A percentile compares a stretch with the other conserved stretches of the same genome.
phyloP scores from a whole-genome alignment of 2,113 vertebrate genomes.

The Coptodon rendalli region DNA sequence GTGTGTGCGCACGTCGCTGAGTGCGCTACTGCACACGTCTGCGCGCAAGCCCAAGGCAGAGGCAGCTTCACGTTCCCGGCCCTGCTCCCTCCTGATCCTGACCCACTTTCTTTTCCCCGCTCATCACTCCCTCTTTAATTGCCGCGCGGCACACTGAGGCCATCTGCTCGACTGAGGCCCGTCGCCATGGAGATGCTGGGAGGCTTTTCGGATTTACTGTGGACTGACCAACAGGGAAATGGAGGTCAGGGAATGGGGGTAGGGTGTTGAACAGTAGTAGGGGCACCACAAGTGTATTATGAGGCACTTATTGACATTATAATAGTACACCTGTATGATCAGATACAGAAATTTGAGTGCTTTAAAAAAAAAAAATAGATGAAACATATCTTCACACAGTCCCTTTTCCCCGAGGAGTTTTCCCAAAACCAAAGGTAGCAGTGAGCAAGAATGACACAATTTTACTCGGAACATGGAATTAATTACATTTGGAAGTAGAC shows the following conservation, averaged over 20 bases:
- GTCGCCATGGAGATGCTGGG: slow-evolving; percentile 75
- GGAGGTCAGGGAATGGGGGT: slow-evolving; percentile 66
- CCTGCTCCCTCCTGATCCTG: slow-evolving; percentile 52
- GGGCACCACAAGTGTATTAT: slow-evolving; percentile 23
- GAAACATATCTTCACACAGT: background rate
- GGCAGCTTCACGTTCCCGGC: slow-evolving; percentile 29
- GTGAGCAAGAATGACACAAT: background rate
- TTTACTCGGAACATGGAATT: background rate
- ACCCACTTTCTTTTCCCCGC: slow-evolving; percentile 61
- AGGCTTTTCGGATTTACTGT: slow-evolving; percentile 76
- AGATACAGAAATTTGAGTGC: background rate
- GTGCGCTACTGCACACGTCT: background rate
- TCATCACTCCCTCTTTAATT: slow-evolving; percentile 72
- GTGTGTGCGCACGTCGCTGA: background rate
- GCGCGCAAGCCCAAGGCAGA: slow-evolving; percentile 25
- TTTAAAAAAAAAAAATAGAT: background rate
- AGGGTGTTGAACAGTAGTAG: slow-evolving; percentile 33
- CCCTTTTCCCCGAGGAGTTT: background rate
- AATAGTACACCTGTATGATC: slow-evolving; percentile 2
- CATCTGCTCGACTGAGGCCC: slow-evolving; percentile 75
- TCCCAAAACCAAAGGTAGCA: background rate
- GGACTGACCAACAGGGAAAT: slow-evolving; percentile 63
- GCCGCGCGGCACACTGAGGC: slow-evolving; percentile 72
- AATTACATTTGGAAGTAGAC: background rate
- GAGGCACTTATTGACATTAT: background rate